Evolutionary conservation across 2,888 invertebrate genomes (phyloP).

Genomic region (Melinaea menophilus): DNA sequence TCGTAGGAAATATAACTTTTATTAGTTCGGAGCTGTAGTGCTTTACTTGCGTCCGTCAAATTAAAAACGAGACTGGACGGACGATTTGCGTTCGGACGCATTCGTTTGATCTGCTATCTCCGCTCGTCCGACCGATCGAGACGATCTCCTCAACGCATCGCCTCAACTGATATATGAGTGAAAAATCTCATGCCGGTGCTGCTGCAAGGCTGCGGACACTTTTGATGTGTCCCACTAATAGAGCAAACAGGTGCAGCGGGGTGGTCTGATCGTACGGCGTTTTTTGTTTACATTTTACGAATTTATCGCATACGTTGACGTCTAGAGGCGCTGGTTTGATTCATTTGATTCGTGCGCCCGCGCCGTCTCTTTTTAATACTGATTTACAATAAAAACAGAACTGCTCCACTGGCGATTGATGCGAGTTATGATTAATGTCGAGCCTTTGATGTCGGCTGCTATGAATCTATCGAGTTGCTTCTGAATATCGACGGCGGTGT

Average conservation of each 20-base stretch:
- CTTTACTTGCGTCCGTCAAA: conserved; percentile 55
- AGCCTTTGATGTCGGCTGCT: conserved; percentile 75
- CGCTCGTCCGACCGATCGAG: conserved; percentile 50
- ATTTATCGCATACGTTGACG: conserved; percentile 72
- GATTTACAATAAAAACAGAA: conserved; percentile 77
- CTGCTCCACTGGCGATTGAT: conserved; percentile 74
- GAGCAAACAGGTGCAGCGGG: conserved; percentile 73
- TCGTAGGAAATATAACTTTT: conserved; percentile 66
- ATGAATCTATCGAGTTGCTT: conserved; percentile 76
- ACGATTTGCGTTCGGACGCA: conserved; percentile 58
- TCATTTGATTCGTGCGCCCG: conserved; percentile 74
- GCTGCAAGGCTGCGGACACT: conserved; percentile 20
- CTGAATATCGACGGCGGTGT: conserved; percentile 72
- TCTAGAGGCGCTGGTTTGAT: conserved; percentile 72
- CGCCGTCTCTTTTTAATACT: conserved; percentile 76
- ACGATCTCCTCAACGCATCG: conserved; percentile 66
- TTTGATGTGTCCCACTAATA: conserved; percentile 61
- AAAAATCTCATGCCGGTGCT: conserved; percentile 27
- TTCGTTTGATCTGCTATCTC: conserved; percentile 59
- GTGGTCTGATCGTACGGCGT: conserved; percentile 60
- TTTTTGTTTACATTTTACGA: conserved; percentile 72
- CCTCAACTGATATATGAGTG: conserved; percentile 60
- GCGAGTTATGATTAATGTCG: conserved; percentile 76
- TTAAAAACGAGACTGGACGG: conserved; percentile 65
- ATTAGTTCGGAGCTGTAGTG: conserved; percentile 58